Percentiles rank a stretch among this genome's conserved stretches.
Evolutionary conservation across 2,888 invertebrate genomes (phyloP).

Genomic region (Drosophila borealis): DNA sequence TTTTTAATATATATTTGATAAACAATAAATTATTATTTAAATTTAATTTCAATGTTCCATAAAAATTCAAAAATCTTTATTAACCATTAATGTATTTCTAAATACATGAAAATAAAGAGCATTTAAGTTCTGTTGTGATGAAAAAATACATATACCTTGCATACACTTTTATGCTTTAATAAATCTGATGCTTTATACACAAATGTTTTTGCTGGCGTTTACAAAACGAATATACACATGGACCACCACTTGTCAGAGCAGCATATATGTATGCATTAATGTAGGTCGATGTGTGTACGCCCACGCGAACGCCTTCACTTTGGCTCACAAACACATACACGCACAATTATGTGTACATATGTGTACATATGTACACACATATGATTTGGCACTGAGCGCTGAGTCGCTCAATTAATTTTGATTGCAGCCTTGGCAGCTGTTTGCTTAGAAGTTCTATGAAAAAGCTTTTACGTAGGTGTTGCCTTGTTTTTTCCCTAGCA

Average conservation of each 20-base stretch:
- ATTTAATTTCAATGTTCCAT: neutral
- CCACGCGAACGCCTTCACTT: slow-evolving; percentile 73
- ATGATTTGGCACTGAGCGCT: slow-evolving; percentile 53
- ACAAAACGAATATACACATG: slow-evolving; percentile 26
- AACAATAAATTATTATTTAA: neutral
- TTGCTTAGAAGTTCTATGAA: slow-evolving; percentile 39
- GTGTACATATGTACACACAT: slow-evolving; percentile 10
- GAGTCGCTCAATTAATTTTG: slow-evolving; percentile 77
- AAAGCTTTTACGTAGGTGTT: slow-evolving; percentile 41
- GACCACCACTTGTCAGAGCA: slow-evolving; percentile 51
- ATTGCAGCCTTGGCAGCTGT: slow-evolving; percentile 77
- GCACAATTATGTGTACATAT: slow-evolving; percentile 1
- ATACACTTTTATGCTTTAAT: slow-evolving; percentile 20
- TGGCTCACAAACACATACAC: slow-evolving; percentile 44
- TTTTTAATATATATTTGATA: no score
- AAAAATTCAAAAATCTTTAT: no score
- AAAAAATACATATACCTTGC: neutral
- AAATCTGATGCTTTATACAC: slow-evolving; percentile 63
- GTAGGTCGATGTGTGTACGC: slow-evolving; percentile 59
- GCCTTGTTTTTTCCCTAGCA: slow-evolving; percentile 8
- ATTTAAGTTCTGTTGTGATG: slow-evolving; percentile 5
- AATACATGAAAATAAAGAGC: slow-evolving; percentile 19
- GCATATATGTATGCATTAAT: slow-evolving; percentile 37
- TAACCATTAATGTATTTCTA: no score
- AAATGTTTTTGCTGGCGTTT: slow-evolving; percentile 26